phyloP scores from a whole-genome alignment of 2,888 invertebrate genomes.

The Cristatella mucedo region DNA sequence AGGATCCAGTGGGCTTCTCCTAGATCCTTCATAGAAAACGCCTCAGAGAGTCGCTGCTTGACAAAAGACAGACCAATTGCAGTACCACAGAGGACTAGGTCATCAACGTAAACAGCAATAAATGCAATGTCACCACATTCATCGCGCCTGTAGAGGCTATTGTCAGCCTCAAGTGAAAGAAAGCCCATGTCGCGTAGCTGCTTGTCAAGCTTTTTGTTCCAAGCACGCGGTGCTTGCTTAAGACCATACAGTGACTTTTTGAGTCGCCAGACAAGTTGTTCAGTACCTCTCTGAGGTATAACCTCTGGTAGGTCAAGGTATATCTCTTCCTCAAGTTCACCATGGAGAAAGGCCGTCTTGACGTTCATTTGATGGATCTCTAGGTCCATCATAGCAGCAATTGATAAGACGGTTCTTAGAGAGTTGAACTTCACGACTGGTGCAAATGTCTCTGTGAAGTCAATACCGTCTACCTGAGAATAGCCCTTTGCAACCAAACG shows the following conservation, averaged over 20 bases:
- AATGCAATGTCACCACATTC: constrained; percentile 3
- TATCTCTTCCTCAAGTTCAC: too few species aligned
- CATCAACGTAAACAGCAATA: constrained; percentile 13
- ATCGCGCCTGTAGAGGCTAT: constrained; percentile 8
- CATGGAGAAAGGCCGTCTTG: too few species aligned
- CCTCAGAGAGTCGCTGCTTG: not conserved
- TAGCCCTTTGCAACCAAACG: too few species aligned
- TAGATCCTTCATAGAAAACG: constrained; percentile 12
- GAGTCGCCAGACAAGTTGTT: constrained; percentile 14
- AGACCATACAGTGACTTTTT: constrained; percentile 16
- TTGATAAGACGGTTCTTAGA: too few species aligned
- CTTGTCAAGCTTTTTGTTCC: constrained; percentile 14
- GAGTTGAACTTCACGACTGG: too few species aligned
- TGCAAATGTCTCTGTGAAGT: too few species aligned
- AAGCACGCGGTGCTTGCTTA: constrained; percentile 13
- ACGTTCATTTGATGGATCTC: too few species aligned
- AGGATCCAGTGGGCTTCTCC: constrained; percentile 11
- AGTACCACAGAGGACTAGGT: constrained; percentile 10
- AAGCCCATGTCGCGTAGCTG: constrained; percentile 13
- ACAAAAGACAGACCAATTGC: constrained; percentile 5
- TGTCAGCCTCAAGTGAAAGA: constrained; percentile 11
- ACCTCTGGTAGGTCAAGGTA: too few species aligned
- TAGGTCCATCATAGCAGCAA: too few species aligned
- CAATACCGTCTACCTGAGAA: too few species aligned
- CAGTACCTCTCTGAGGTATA: too few species aligned